These are phyloP conservation scores for Megalonaias nervosa DNA, from an alignment of 1,140 invertebrate genomes.

Conservation along the genomic window DNA sequence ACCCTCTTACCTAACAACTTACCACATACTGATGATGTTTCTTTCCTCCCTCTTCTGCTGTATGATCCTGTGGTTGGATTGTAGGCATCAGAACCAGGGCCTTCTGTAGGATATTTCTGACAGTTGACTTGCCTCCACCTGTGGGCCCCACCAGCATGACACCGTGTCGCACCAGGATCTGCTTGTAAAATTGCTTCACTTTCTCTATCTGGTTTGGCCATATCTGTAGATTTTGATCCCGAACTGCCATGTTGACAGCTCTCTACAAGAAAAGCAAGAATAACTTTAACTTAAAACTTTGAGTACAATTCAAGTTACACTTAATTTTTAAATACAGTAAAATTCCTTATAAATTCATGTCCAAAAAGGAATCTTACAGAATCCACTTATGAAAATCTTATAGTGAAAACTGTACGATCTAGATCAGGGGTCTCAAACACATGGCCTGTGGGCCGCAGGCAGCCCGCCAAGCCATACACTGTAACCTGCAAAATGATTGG, in stretches of 20 bases:
- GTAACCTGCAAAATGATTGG: too few species aligned
- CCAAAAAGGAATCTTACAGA: too few species aligned
- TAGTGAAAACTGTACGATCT: too few species aligned
- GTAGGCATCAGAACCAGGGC: conserved; percentile 67
- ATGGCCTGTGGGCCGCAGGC: too few species aligned
- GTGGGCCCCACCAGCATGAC: conserved; percentile 71
- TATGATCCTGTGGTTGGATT: conserved; percentile 47
- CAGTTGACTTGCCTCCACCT: conserved; percentile 68
- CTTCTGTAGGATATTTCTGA: conserved; percentile 66
- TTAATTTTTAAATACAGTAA: not conserved
- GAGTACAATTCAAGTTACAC: not conserved
- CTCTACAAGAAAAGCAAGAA: conserved; percentile 53
- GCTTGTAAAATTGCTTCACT: conserved; percentile 69
- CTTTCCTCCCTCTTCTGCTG: conserved; percentile 30
- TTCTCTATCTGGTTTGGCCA: conserved; percentile 69
- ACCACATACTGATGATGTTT: conserved; percentile 33
- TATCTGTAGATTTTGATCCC: conserved; percentile 62
- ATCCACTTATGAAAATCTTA: too few species aligned
- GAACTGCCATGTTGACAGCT: conserved; percentile 66
- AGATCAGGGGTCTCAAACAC: too few species aligned
- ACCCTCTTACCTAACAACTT: not conserved
- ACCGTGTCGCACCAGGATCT: conserved; percentile 69
- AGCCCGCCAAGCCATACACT: too few species aligned
- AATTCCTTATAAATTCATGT: too few species aligned
- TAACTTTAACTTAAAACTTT: not conserved